Percentiles rank a stretch among this genome's conserved stretches.
These are phyloP conservation scores for Monodelphis domestica DNA, from an alignment of 2,797 vertebrate species.

Conservation along the genomic window DNA sequence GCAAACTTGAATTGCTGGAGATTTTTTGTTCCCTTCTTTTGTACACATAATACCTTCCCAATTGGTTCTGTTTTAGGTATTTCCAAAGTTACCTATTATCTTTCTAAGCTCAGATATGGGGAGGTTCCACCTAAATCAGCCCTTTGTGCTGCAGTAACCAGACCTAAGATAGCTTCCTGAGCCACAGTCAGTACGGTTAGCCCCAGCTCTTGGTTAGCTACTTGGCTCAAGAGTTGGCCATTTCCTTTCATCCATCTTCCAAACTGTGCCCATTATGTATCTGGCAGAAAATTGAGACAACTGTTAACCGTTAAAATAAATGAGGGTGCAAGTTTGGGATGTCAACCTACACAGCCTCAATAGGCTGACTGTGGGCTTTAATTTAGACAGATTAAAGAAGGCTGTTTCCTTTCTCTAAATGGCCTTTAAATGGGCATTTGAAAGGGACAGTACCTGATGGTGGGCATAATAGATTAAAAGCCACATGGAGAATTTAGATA, in stretches of 20 bases:
- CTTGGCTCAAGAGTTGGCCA: not conserved
- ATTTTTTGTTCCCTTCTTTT: conserved; percentile 5
- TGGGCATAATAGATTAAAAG: conserved; percentile 38
- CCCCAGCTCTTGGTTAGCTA: not conserved
- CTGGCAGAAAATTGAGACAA: conserved; percentile 68
- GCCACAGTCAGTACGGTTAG: not conserved
- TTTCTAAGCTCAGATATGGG: not conserved
- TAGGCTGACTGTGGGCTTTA: conserved; percentile 62
- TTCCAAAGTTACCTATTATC: conserved; percentile 13
- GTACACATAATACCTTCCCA: not conserved
- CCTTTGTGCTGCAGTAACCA: not conserved
- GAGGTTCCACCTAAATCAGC: not conserved
- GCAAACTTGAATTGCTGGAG: not conserved
- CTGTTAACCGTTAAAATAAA: conserved; percentile 30
- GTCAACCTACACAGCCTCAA: not conserved
- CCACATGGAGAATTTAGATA: conserved; percentile 5
- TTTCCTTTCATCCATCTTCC: conserved; percentile 51
- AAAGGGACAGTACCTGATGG: not conserved
- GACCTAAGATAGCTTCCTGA: not conserved
- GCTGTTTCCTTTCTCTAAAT: not conserved
- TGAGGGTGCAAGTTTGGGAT: conserved; percentile 51
- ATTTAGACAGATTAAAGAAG: conserved; percentile 57
- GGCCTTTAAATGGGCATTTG: not conserved
- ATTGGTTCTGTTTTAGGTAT: not conserved
- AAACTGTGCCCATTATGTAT: conserved; percentile 60